These are phyloP conservation scores for Poecilus cupreus DNA, from an alignment of 2,888 invertebrate species.

Conservation along the genomic window DNA sequence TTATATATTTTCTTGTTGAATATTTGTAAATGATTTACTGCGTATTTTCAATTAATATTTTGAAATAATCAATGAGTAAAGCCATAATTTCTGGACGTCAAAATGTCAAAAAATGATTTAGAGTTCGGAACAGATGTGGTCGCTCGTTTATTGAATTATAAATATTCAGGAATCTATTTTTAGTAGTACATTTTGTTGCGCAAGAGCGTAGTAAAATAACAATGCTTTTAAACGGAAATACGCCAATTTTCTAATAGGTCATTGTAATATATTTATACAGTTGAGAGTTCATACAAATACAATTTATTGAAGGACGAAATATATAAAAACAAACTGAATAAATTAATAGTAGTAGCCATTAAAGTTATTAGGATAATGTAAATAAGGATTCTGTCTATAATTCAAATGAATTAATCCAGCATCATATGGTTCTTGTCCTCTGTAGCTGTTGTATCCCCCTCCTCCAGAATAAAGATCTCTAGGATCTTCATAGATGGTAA, in stretches of 20 bases:
- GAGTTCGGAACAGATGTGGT: neutral
- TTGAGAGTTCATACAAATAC: neutral
- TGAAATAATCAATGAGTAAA: neutral
- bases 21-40: neutral
- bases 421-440: conserved; percentile 70
- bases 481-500: conserved; percentile 71
- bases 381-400: conserved; percentile 70
- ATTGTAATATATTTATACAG: neutral
- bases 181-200: neutral
- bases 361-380: neutral
- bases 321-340: neutral
- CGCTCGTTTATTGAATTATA: neutral
- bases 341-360: conserved; percentile 12
- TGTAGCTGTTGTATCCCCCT: neutral
- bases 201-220: conserved; percentile 15
- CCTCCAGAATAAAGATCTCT: conserved; percentile 60
- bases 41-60: neutral
- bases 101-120: conserved; percentile 25
- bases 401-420: conserved; percentile 73
- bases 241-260: conserved; percentile 16
- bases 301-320: neutral
- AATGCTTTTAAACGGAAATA: conserved; percentile 3
- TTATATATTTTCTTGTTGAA: neutral
- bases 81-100: neutral
- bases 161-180: neutral